Base-by-base conservation (phyloP, 2,888 invertebrate genomes). In the Hoplodrina ambigua region DNA sequence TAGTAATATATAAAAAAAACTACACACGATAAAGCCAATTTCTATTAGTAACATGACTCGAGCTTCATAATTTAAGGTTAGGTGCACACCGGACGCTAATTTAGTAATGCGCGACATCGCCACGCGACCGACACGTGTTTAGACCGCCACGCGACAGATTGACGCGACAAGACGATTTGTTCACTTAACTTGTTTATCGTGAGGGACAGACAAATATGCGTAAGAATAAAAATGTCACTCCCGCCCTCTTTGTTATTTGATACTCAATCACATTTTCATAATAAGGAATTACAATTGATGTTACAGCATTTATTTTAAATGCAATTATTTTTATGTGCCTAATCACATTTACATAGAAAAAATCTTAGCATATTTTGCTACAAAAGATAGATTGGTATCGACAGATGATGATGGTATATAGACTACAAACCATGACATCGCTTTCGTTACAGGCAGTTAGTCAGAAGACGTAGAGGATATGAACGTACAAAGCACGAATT, bases 181-280 rank as follows among this genome's bases (percentile, higher is more conserved):
- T 90, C 94, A 93, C 94, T 93, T 92, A 90, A 93, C 93, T 93
- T 91, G 91, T 92, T 94, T 92, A 90, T 90, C 89, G 86, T 86
- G 88, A 90, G 87, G 85, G 86, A 89, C 86, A 89, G 88, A 92
- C 90, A 91, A 90, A 90, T 91, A 86, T 87, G 88, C 78, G 73
- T 83, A 80, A 85, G 87, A 90, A 90, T 90, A 90, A 88, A 89
- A 89, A 89, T 86, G 87, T 87, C 85, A 90, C 82, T 87, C 84
- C 77, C 78, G 76, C 80, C 86, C 81, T 78, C 70, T 82, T 81
- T 85, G 90, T 85, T 87, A 91, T 87, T 80, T 75, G 86, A 90
- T 88, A 90, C 82, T 69, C 80, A 86, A 81, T 87, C 68, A 73
- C 75, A 81, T 84, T 84, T 84, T 78, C 78, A 78, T 81, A 79